A percentile compares a stretch with the other conserved stretches of the same genome.
Evolutionary conservation across 2,888 invertebrate genomes (phyloP).

Genomic region (Phyllotreta cruciferae): DNA sequence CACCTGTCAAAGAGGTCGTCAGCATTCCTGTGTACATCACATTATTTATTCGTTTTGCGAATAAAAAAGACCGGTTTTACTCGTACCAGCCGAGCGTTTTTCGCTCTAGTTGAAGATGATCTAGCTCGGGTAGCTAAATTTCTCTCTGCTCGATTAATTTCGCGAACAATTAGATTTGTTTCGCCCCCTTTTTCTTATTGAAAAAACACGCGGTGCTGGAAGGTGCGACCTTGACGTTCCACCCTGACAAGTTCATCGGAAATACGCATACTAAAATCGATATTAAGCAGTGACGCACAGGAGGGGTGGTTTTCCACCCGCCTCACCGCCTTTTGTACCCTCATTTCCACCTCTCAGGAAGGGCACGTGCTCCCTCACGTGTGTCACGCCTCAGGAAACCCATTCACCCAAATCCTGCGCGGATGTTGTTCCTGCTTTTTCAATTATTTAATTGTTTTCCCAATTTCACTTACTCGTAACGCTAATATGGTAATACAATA

Average conservation of each 20-base stretch:
- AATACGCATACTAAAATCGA: slow-evolving; percentile 52
- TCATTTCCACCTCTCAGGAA: slow-evolving; percentile 47
- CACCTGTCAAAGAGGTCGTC: too few relatives aligned
- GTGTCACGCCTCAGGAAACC: slow-evolving; percentile 52
- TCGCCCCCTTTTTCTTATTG: slow-evolving; percentile 1
- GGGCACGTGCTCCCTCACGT: slow-evolving; percentile 58
- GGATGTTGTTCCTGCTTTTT: slow-evolving; percentile 49
- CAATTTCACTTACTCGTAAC: too few relatives aligned
- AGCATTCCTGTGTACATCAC: too few relatives aligned
- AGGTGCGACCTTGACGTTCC: slow-evolving; percentile 36
- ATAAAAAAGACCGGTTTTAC: too few relatives aligned
- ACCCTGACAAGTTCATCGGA: slow-evolving; percentile 39
- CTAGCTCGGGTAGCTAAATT: too few relatives aligned
- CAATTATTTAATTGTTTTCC: slow-evolving; percentile 23
- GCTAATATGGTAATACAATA: too few relatives aligned
- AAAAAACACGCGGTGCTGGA: slow-evolving; percentile 12
- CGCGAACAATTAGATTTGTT: neutral
- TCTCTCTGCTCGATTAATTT: too few relatives aligned
- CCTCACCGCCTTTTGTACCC: slow-evolving; percentile 10
- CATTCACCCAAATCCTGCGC: slow-evolving; percentile 52
- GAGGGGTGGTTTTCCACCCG: slow-evolving; percentile 52
- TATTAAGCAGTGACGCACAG: slow-evolving; percentile 59
- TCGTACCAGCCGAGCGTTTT: too few relatives aligned
- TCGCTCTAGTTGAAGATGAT: too few relatives aligned
- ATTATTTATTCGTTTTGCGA: too few relatives aligned